Percentiles rank a stretch among this genome's conserved stretches.
These are phyloP conservation scores for Mycalesis mineus DNA, from an alignment of 2,888 invertebrate genomes.

Conservation along the genomic window DNA sequence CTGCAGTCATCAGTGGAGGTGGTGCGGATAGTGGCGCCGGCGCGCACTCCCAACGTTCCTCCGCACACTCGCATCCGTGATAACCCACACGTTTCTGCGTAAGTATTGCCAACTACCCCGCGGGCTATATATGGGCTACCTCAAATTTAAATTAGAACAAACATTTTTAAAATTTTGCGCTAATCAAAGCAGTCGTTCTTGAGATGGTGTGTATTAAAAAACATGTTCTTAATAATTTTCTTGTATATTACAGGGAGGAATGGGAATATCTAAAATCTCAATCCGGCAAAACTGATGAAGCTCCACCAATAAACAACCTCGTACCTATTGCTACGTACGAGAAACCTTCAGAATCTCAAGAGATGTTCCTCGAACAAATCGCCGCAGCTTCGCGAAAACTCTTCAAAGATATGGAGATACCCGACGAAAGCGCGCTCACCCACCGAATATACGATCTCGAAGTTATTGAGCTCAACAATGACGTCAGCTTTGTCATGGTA, in stretches of 20 bases:
- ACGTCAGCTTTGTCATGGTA: slow-evolving; percentile 94
- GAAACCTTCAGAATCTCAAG: slow-evolving; percentile 85
- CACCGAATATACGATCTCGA: slow-evolving; percentile 95
- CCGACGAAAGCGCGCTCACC: slow-evolving; percentile 81
- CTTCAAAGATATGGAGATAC: slow-evolving; percentile 89
- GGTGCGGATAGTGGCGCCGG: slow-evolving; percentile 94
- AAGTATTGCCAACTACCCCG: slow-evolving; percentile 86
- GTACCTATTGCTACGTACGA: slow-evolving; percentile 53
- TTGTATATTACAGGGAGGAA: slow-evolving; percentile 85
- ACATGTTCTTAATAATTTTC: neutral
- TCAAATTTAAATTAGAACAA: neutral
- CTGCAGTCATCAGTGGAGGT: slow-evolving; percentile 97
- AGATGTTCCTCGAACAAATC: slow-evolving; percentile 87
- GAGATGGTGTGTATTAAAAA: too few species aligned
- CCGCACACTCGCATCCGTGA: slow-evolving; percentile 95
- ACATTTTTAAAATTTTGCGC: too few species aligned
- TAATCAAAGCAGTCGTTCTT: too few species aligned
- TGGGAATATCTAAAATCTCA: slow-evolving; percentile 92
- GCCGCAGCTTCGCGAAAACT: slow-evolving; percentile 85
- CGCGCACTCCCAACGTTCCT: slow-evolving; percentile 94
- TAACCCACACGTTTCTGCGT: slow-evolving; percentile 97
- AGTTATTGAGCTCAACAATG: slow-evolving; percentile 93
- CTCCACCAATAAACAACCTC: slow-evolving; percentile 53
- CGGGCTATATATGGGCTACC: slow-evolving; percentile 87
- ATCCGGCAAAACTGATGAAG: slow-evolving; percentile 56